Conservation (phyloP, 2,888 invertebrate species). For the Sialis fuliginosa region DNA sequence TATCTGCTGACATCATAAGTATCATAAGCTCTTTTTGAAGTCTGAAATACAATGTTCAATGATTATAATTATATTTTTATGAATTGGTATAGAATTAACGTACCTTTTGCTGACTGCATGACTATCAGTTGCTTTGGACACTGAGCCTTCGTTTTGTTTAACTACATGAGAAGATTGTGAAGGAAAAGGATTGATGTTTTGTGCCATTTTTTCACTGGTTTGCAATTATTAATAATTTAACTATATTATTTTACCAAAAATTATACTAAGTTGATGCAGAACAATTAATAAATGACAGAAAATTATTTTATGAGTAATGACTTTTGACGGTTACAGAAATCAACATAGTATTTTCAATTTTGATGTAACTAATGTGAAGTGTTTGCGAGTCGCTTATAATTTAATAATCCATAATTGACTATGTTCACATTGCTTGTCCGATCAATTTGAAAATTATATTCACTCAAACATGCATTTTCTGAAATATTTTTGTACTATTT, state of each 20-base stretch:
- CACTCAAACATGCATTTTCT: too few relatives aligned
- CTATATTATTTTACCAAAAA: too few relatives aligned
- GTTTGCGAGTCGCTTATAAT: conserved; percentile 9
- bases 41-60: conserved; percentile 30
- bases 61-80: conserved; percentile 7
- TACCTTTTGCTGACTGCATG: conserved; percentile 85
- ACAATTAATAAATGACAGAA: too few relatives aligned
- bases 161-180: conserved; percentile 51
- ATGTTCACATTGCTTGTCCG: too few relatives aligned
- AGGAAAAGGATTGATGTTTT: conserved; percentile 70
- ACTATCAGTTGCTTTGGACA: conserved; percentile 52
- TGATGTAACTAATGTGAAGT: not conserved
- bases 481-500: too few relatives aligned
- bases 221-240: too few relatives aligned
- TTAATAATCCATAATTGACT: too few relatives aligned
- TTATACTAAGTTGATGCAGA: too few relatives aligned
- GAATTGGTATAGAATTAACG: conserved; percentile 17
- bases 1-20: conserved; percentile 76
- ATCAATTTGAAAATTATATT: too few relatives aligned
- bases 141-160: conserved; percentile 67
- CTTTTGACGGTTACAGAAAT: too few relatives aligned
- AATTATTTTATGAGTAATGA: too few relatives aligned
- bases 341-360: too few relatives aligned
- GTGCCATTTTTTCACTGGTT: conserved; percentile 43
- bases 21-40: conserved; percentile 81